phyloP scores from a whole-genome alignment of 2,797 vertebrate genomes.

The Gallinago nigripennis region DNA sequence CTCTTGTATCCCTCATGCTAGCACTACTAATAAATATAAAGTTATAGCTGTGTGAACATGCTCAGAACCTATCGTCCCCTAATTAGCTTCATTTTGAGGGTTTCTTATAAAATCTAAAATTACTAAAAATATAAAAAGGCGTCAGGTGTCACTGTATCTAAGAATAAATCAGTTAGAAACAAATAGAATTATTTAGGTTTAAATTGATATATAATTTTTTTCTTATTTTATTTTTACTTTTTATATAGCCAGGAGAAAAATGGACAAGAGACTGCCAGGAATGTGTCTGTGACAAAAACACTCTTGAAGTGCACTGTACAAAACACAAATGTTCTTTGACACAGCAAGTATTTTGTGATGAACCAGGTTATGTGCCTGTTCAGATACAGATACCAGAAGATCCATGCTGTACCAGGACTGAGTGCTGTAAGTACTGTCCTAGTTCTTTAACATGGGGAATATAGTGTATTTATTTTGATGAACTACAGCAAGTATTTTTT shows the following conservation, averaged over 20 bases:
- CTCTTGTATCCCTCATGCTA: not conserved
- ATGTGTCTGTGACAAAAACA: conserved; percentile 81
- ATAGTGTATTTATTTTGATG: not conserved
- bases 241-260: conserved; percentile 71
- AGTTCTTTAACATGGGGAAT: not conserved
- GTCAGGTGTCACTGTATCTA: not conserved
- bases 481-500: not conserved
- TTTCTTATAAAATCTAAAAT: not conserved
- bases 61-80: not conserved
- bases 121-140: not conserved
- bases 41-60: not conserved
- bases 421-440: conserved; percentile 82
- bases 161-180: not conserved
- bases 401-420: conserved; percentile 80
- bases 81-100: not conserved
- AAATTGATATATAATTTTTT: not conserved
- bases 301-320: conserved; percentile 76
- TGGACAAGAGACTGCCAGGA: conserved; percentile 83
- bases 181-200: not conserved
- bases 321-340: conserved; percentile 72
- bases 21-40: not conserved
- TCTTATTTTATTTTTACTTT: not conserved
- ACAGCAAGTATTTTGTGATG: conserved; percentile 65
- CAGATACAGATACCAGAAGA: conserved; percentile 70
- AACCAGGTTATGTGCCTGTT: conserved; percentile 78